A percentile compares a stretch with the other conserved stretches of the same genome.
Conservation (phyloP, 2,888 invertebrate species). For the Callinectes sapidus region DNA sequence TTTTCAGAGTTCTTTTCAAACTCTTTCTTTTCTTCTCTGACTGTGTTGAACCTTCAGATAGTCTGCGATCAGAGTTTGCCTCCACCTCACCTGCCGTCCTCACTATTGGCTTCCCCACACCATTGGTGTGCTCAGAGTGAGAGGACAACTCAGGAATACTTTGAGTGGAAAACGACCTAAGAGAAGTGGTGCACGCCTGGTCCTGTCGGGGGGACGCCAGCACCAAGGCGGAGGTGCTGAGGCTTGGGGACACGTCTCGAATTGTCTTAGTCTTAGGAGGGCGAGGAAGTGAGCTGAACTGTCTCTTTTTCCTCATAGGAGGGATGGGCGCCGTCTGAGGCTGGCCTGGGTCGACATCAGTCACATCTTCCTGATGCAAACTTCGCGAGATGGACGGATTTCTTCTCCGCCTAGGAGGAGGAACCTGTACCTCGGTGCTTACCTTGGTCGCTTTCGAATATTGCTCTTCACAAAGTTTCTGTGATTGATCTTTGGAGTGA, state of each 20-base stretch:
- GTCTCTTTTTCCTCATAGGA: constrained; percentile 47
- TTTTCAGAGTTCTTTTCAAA: not conserved
- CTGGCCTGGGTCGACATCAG: not conserved
- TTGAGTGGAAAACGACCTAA: not conserved
- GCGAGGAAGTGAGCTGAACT: constrained; percentile 39
- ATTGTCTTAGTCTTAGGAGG: not conserved
- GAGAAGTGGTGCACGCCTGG: constrained; percentile 20
- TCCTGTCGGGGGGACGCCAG: not conserved
- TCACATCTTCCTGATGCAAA: not conserved
- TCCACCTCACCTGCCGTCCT: not conserved
- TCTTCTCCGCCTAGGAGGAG: constrained; percentile 27
- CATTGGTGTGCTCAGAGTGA: not conserved
- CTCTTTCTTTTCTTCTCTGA: not conserved
- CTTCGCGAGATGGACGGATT: not conserved
- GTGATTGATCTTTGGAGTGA: not conserved
- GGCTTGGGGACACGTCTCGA: not conserved
- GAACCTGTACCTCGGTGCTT: not conserved
- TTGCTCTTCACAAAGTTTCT: not conserved
- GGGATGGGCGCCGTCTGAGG: constrained; percentile 4
- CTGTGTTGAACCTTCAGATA: constrained; percentile 2
- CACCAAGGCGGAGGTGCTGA: not conserved
- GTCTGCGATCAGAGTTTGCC: not conserved
- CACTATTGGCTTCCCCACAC: not conserved
- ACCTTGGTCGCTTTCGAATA: not conserved
- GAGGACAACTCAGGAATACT: not conserved